Evolutionary conservation across 2,113 vertebrate species (phyloP), one percentile per base, ranked within the genome.

Genomic region (Poeciliopsis prolifica): DNA sequence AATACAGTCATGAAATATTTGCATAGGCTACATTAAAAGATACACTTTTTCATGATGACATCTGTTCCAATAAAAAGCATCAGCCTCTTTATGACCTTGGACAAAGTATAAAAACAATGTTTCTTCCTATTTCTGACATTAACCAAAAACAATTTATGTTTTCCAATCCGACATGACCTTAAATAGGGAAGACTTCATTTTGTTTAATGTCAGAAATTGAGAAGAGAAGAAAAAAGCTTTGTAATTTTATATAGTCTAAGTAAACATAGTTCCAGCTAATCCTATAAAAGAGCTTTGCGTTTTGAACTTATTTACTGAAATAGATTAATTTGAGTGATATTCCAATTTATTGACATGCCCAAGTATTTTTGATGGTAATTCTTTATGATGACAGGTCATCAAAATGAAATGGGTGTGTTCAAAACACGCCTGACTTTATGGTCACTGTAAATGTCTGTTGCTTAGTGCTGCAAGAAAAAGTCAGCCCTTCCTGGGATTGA

Each of bases 371-470:
- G 2, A 58, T 24, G 7, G 51, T 40, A n/a, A 31, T 10, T n/a
- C 63, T 72, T 76, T 35, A 70, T 65, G 22, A 22, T 5, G 37
- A 7, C 33, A 33, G 54, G 29, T 31, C 12, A 40, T 13, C 22
- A 17, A 44, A 42, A 30, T 6, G 22, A 65, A 29, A 40, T n/a
- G 37, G 37, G 65, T 61, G 69, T 75, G 74, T 28, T 51, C 61
- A 58, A 33, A 63, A 13, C 19, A 22, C 51, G 6, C 51, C 51
- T 9, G 7, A 29, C 24, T 89, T 91, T 90, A 92, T 82, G 65
- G 42, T 63, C 1, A 75, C 77, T 82, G 85, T 93, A 93, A 94
- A 93, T 37, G 0, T 67, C 37, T 85, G 54, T 62, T 40, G 62
- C 64, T 70, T 22, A 48, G 76, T n/a, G 70, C 65, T 40, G 48